phyloP scores from a whole-genome alignment of 2,888 invertebrate species.

The Eumerus sabulonum region DNA sequence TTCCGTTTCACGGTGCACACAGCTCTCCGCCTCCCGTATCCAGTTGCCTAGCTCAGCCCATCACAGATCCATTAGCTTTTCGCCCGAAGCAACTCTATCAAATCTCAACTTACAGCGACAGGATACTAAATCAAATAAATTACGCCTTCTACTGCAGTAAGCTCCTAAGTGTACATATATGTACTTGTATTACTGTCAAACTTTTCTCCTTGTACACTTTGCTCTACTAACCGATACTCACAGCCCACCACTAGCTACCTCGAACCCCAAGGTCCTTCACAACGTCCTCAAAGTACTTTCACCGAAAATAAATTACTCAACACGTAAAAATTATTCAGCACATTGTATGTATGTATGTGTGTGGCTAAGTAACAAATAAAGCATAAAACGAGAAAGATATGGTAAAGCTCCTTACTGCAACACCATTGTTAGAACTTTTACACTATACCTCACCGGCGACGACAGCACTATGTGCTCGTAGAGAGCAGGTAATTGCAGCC shows the following conservation, averaged over 20 bases:
- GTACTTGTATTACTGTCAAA: conserved; percentile 49
- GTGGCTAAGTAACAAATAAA: conserved; percentile 63
- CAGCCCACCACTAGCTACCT: conserved; percentile 19
- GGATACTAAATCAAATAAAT: conserved; percentile 61
- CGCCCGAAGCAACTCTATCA: conserved; percentile 50
- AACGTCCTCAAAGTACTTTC: conserved; percentile 45
- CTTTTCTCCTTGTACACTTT: conserved; percentile 16
- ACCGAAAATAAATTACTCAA: conserved; percentile 65
- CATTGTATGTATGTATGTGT: conserved; percentile 53
- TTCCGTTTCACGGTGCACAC: too few species aligned
- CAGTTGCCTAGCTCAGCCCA: too few species aligned
- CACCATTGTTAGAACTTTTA: conserved; percentile 57
- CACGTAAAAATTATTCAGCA: conserved; percentile 66
- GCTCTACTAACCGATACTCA: conserved; percentile 1
- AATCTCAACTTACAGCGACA: conserved; percentile 38
- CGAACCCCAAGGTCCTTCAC: conserved; percentile 16
- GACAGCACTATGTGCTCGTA: not conserved
- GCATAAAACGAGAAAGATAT: conserved; percentile 32
- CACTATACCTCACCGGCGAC: conserved; percentile 25
- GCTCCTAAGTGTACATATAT: conserved; percentile 49
- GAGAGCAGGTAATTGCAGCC: too few species aligned
- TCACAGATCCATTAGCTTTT: conserved; percentile 7
- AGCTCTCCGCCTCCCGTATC: too few species aligned
- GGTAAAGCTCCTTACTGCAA: conserved; percentile 39
- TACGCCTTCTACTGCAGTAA: conserved; percentile 45